Evolutionary conservation across 1,140 invertebrate genomes (phyloP), one percentile per base, ranked within the genome.

Genomic region (Agrilus planipennis): DNA sequence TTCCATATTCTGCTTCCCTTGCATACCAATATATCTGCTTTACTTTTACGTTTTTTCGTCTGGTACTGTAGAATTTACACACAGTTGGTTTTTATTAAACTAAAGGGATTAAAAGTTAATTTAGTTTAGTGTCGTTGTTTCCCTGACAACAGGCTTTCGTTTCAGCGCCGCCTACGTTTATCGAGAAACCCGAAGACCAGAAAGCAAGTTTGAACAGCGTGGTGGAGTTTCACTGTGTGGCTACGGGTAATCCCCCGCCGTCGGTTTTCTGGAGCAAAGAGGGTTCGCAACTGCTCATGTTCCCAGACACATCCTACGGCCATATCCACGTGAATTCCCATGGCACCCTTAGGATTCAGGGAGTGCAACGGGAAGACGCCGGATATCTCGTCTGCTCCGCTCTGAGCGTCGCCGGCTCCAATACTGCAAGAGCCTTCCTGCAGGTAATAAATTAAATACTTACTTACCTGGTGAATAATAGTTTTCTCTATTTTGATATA

Each of bases 301-400:
- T 91, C 56, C 83, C 85, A 1, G 81, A 82, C 29, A 80, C 80
- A 51, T 75, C 78, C 2, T 80, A 85, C 57, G 81, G 78, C 3
- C 72, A 81, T 28, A 77, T 86, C 49, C 76, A 76, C 37, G 78
- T 92, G 9, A 71, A 72, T 3, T 65, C 74, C 1, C 79, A 86
- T 45, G 87, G 87, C 29, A 82, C 76, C 17, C 65, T 91, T 4
- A 71, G 72, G 38, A 85, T 92, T 41, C 75, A 76, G 47, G 74
- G 77, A 37, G 79, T 85, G 0, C 71, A 77, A 53, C 74, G 79
- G 36, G 81, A 86, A 39, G 89, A 93, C 59, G 75, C 82, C 36
- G 89, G 88, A 3, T 84, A 81, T 54, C 81, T 89, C 52, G 79
- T 88, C 0, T 93, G 89, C 60, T 88, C 85, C 30, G 88, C 86